These are phyloP conservation scores for Hirtodrosophila trivittata DNA, from an alignment of 2,888 invertebrate genomes.

Conservation along the genomic window DNA sequence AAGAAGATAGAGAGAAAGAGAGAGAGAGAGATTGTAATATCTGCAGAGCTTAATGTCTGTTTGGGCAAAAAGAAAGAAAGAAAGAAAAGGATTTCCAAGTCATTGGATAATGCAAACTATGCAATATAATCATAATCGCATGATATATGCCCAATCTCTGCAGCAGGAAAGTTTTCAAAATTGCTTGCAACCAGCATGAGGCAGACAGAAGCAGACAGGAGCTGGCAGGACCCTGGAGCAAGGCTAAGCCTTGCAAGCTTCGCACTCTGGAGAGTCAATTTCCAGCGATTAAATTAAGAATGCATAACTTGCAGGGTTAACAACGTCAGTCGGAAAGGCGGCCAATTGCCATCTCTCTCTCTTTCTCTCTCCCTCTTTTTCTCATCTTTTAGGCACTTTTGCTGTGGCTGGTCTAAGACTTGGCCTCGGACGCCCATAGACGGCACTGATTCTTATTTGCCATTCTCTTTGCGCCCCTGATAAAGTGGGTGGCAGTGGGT, in stretches of 20 bases:
- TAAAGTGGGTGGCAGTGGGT: conserved; percentile 11
- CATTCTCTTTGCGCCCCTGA: conserved; percentile 52
- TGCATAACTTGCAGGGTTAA: conserved; percentile 78
- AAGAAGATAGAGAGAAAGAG: too few relatives aligned
- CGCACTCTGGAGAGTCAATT: conserved; percentile 75
- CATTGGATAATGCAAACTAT: conserved; percentile 78
- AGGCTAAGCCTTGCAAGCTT: conserved; percentile 51
- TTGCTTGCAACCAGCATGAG: conserved; percentile 25
- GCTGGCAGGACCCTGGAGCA: conserved; percentile 12
- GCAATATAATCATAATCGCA: conserved; percentile 77
- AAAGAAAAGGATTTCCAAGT: conserved; percentile 61
- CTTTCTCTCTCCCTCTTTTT: not conserved
- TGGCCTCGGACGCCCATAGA: conserved; percentile 17
- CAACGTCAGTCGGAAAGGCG: conserved; percentile 42
- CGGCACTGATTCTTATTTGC: conserved; percentile 69
- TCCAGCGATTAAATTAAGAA: conserved; percentile 78
- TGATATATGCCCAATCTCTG: conserved; percentile 79
- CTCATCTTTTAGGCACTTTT: conserved; percentile 2
- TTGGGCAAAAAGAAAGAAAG: conserved; percentile 24
- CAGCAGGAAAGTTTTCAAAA: conserved; percentile 58
- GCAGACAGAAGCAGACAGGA: not conserved
- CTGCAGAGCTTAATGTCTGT: conserved; percentile 47
- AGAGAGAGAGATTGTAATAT: conserved; percentile 21
- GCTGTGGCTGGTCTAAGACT: not conserved
- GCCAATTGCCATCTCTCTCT: conserved; percentile 24